Evolutionary conservation across 1,140 invertebrate species (phyloP).

Genomic region (Uloborus diversus): DNA sequence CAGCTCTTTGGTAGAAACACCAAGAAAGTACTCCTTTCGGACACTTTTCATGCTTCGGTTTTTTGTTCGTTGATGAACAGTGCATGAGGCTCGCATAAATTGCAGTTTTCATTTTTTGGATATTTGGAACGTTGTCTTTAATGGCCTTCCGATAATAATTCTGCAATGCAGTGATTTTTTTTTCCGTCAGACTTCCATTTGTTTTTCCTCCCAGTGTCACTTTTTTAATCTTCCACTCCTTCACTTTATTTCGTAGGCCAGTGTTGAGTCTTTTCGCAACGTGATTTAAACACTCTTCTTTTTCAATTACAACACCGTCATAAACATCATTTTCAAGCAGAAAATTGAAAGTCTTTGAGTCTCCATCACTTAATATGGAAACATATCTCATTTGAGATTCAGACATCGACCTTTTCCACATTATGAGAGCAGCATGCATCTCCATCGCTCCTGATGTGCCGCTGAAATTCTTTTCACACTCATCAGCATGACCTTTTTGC

Average conservation of each 20-base stretch:
- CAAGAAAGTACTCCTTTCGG: neutral
- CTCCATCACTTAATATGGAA: neutral
- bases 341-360: neutral
- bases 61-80: neutral
- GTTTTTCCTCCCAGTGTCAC: neutral
- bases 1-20: neutral
- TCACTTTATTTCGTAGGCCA: too few relatives aligned
- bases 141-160: neutral
- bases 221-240: neutral
- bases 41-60: neutral
- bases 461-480: conserved; percentile 59
- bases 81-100: neutral
- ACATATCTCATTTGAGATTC: neutral
- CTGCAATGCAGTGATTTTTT: neutral
- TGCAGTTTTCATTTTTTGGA: neutral
- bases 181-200: neutral
- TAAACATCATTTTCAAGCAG: neutral
- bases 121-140: neutral
- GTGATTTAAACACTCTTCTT: neutral
- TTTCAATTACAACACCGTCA: neutral
- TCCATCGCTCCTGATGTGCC: neutral
- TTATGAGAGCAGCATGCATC: neutral
- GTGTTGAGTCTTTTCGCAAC: too few relatives aligned
- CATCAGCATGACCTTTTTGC: neutral
- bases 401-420: neutral